Evolutionary conservation across 2,888 invertebrate genomes (phyloP), one percentile per base, ranked within the genome.

Genomic region (Trissoscelio sp.): DNA sequence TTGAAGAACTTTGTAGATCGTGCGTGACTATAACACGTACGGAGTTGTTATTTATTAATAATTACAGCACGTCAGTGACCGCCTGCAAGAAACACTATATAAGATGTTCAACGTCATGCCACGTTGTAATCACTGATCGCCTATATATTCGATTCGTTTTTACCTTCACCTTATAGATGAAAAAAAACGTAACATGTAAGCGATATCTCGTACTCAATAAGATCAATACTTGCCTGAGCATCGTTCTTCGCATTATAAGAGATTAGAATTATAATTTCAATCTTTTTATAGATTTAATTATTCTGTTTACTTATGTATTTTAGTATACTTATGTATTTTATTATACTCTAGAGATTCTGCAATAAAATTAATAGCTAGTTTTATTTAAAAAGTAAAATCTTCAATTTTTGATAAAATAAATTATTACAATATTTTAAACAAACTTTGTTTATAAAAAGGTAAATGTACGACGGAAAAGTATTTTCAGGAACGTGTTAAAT

Each of bases 121-220:
- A 66, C 81, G 81, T 82, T 82, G 81, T 82, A 82, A 82, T 82
- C 81, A 69, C 69, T 66, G 67, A 82, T 82, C 81, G 78, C 74
- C 72, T 73, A 78, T 67, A 81, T 57, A 74, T 73, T 69, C 78
- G 74, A 74, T 78, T 81, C 67, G 44, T 81, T 78, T 77, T 81
- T 81, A 57, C 57, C 62, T 64, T 28, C 46, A 24, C 16, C 39
- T 53, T 31, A 18, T 55, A 39, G 73, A 55, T 37, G 31, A 58
- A 20, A 77, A 79, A 77, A 81, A 73, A 66, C 55, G 3, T 39
- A 62, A 64, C 73, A 14, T 64, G 78, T 81, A 78, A 78, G 44
- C 74, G 81, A 81, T 74, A 78, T 78, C 81, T 72, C 31, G 22
- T 28, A 57, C 18, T 44, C 31, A 60, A 69, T 62, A 74, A 79